Evolutionary conservation across 2,797 vertebrate species (phyloP), one percentile per base, ranked within the genome.

Genomic region (Euphonia xanthogaster): DNA sequence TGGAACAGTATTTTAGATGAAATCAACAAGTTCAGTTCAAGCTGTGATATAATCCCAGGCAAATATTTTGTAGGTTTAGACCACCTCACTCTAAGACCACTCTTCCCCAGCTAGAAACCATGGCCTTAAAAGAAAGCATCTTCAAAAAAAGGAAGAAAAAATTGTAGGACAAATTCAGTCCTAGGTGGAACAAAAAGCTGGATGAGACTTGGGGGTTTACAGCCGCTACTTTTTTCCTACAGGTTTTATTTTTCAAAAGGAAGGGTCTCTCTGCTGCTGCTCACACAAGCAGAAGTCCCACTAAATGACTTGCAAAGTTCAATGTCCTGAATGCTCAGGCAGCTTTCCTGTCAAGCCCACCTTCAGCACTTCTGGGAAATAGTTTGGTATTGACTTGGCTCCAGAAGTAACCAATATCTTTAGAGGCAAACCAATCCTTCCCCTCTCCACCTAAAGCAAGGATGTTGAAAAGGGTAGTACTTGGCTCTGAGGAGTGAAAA

Each of bases 401-500:
- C 92, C 90, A 85, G 65, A 55, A 85, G 47, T 67, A 92, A 47
- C 84, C 68, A 62, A 3, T 80, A 16, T 83, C 89, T 87, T 85
- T 89, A 68, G 47, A 89, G 61, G 68, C 88, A 92, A 89, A 85
- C 35, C 40, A 62, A 27, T 55, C 92, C 60, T 94, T 93, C 47
- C 42, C 35, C 54, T 82, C 45, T 73, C 33, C 27, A 30, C 24
- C 39, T 76, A 77, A 93, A 89, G 71, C 4, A 8, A 57, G 65
- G 55, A 28, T 67, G 68, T 57, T 96, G 92, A 93, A 95, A 94
- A 93, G 94, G 50, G 84, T 92, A 94, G 66, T 58, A 75, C 84
- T 96, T 94, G 93, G 93, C 95, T 94, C 75, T 68, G 65, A 82
- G 62, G 68, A 92, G 81, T 76, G 91, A 96, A 93, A 94, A 95